A percentile compares a stretch with the other conserved stretches of the same genome.
phyloP scores from a whole-genome alignment of 2,113 vertebrate genomes.

The Eclectus roratus region DNA sequence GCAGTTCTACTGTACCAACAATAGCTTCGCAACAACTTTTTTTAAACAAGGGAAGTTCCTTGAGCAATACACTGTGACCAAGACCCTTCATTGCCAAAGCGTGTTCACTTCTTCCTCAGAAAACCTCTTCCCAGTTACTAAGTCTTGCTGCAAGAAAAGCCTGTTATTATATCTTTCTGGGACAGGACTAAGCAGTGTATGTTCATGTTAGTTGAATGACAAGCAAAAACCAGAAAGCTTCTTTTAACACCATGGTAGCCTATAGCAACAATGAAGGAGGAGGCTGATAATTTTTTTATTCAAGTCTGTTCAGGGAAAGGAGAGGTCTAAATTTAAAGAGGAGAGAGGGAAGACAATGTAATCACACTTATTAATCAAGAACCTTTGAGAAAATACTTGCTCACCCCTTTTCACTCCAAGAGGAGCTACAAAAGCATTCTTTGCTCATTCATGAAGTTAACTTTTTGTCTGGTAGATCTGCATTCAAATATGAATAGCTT shows the following conservation, averaged over 20 bases:
- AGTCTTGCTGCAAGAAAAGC: background rate
- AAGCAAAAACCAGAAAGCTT: background rate
- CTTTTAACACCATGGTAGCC: background rate
- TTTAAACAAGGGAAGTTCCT: slow-evolving; percentile 4
- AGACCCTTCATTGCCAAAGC: background rate
- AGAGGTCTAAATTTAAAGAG: background rate
- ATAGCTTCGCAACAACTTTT: background rate
- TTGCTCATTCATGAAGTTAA: background rate
- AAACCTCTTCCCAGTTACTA: background rate
- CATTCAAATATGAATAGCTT: background rate
- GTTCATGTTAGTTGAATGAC: background rate
- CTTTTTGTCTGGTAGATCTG: background rate
- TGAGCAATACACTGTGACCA: background rate
- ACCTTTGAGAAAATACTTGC: background rate
- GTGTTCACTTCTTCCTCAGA: background rate
- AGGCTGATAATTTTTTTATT: background rate
- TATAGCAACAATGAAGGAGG: background rate
- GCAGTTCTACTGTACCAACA: background rate
- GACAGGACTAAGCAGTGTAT: background rate
- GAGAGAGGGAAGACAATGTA: background rate
- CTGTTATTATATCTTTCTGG: background rate
- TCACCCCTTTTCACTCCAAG: background rate
- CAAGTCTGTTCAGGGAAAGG: background rate
- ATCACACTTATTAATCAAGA: background rate
- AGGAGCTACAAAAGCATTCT: background rate